These are phyloP conservation scores for Macropis europaea DNA, from an alignment of 2,888 invertebrate genomes.

Conservation along the genomic window DNA sequence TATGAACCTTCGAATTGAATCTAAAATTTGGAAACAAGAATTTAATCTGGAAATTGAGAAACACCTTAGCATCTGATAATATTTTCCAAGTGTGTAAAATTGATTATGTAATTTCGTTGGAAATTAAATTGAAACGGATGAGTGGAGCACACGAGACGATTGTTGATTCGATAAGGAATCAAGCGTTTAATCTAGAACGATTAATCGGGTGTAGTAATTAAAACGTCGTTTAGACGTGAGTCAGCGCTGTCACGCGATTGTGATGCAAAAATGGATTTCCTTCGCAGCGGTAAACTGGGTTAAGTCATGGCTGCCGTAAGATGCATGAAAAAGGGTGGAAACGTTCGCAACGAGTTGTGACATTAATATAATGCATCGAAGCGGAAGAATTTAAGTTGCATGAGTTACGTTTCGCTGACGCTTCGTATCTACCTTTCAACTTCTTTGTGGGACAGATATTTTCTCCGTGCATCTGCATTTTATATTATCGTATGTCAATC, in stretches of 20 bases:
- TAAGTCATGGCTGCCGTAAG: conserved; percentile 2
- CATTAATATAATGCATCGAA: neutral
- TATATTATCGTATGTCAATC: neutral
- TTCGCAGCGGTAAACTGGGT: conserved; percentile 25
- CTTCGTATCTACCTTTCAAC: neutral
- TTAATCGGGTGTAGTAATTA: conserved; percentile 1
- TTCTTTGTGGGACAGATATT: neutral
- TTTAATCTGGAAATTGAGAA: too few species aligned
- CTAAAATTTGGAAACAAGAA: too few species aligned
- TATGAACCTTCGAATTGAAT: too few species aligned
- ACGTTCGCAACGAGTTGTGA: neutral
- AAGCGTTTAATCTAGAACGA: neutral
- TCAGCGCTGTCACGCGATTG: conserved; percentile 16
- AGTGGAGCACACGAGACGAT: neutral
- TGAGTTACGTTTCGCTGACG: conserved; percentile 14
- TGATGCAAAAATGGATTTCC: neutral
- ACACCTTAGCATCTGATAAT: too few species aligned
- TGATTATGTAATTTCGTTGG: too few species aligned
- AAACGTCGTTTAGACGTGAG: conserved; percentile 7
- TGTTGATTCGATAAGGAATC: neutral
- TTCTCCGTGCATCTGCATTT: neutral
- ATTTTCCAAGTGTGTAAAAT: too few species aligned
- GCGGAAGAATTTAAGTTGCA: conserved; percentile 18
- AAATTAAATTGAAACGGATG: neutral
- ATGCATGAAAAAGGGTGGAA: neutral